These are phyloP conservation scores for Hyla sarda DNA, from an alignment of 2,113 vertebrate genomes.

Conservation along the genomic window DNA sequence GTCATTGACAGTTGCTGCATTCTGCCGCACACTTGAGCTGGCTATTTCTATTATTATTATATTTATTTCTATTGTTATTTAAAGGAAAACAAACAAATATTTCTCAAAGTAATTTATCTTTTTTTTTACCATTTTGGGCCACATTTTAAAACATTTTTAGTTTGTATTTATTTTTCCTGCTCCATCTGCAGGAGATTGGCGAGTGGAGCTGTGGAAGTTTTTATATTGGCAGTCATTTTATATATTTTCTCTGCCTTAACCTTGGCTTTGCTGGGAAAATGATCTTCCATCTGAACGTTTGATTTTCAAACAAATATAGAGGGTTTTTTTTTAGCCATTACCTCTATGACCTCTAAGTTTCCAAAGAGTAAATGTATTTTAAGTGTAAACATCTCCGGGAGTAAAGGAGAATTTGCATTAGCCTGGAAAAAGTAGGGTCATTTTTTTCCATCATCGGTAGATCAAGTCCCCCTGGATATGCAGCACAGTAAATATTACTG, in stretches of 20 bases:
- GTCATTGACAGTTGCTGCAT: too few relatives aligned
- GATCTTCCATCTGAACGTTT: neutral
- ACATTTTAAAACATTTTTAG: too few relatives aligned
- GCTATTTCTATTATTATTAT: too few relatives aligned
- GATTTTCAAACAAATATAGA: slow-evolving; percentile 9
- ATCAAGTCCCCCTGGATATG: slow-evolving; percentile 19
- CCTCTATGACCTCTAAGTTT: slow-evolving; percentile 3
- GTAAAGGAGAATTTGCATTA: slow-evolving; percentile 36
- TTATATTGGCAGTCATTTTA: neutral
- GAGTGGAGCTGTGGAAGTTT: neutral
- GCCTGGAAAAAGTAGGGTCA: slow-evolving; percentile 2
- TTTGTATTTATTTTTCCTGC: neutral
- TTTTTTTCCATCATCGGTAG: slow-evolving; percentile 27
- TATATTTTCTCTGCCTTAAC: neutral
- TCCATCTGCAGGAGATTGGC: neutral
- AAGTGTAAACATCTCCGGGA: neutral
- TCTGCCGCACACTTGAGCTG: too few relatives aligned
- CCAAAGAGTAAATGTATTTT: slow-evolving; percentile 39
- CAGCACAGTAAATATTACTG: neutral
- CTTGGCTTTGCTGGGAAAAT: neutral
- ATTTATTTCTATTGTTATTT: too few relatives aligned
- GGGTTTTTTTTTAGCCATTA: neutral
- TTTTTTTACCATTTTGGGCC: neutral
- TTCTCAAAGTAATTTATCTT: too few relatives aligned
- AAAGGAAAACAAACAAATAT: too few relatives aligned